A percentile compares a stretch with the other conserved stretches of the same genome.
Evolutionary conservation across 2,113 vertebrate genomes (phyloP).

Genomic region (Gasterosteus aculeatus): DNA sequence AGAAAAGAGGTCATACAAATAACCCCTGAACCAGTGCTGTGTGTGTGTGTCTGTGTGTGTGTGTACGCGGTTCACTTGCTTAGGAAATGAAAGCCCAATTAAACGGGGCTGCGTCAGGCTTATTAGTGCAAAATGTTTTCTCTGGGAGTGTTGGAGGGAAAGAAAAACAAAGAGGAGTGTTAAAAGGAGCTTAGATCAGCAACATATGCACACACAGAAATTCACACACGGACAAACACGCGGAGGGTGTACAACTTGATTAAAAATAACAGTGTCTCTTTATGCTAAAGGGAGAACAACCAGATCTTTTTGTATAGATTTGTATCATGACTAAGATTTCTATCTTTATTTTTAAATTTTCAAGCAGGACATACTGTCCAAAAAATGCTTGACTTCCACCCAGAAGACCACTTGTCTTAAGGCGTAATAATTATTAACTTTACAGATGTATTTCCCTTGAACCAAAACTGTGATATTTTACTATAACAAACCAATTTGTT

Average conservation of each 20-base stretch:
- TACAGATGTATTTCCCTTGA: no score
- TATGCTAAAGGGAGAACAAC: neutral
- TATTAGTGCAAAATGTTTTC: conserved; percentile 62
- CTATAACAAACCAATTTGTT: no score
- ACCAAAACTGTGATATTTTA: no score
- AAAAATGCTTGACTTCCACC: neutral
- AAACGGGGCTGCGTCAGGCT: conserved; percentile 55
- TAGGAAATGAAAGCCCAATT: conserved; percentile 64
- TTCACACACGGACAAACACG: neutral
- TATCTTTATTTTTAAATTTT: neutral
- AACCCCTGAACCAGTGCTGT: conserved; percentile 12
- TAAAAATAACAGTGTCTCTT: neutral
- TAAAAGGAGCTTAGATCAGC: conserved; percentile 54
- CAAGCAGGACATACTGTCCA: neutral
- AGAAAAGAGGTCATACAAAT: conserved; percentile 49
- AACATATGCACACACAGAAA: neutral
- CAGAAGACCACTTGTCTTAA: neutral
- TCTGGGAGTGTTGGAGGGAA: conserved; percentile 40
- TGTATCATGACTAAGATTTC: neutral
- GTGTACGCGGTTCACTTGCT: conserved; percentile 7
- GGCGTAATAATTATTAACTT: neutral
- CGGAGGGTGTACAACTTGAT: neutral
- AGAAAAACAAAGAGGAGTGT: conserved; percentile 55
- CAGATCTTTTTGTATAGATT: neutral
- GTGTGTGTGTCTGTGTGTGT: conserved; percentile 26